Conservation (phyloP, 2,113 vertebrate genomes). For the Saguinus imperator region DNA sequence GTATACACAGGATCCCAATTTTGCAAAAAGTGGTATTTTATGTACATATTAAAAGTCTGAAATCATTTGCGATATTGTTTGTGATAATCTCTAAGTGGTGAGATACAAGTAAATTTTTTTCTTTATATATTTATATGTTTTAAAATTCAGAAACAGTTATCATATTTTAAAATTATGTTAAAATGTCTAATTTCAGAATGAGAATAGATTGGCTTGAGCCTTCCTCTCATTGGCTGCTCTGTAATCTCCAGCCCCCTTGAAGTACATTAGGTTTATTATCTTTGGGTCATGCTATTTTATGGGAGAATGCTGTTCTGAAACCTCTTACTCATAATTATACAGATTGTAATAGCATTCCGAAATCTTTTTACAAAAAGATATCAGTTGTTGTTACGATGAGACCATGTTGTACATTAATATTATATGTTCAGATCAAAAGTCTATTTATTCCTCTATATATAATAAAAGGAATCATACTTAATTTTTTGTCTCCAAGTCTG, state of each 20-base stretch:
- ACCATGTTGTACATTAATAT: not conserved
- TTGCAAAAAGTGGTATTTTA: slow-evolving; percentile 9
- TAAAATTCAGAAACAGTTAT: not conserved
- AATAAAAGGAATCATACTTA: not conserved
- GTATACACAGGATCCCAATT: not conserved
- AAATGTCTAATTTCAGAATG: not conserved
- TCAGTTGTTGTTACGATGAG: not conserved
- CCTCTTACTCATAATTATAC: not conserved
- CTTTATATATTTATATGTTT: not conserved
- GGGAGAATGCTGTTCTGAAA: not conserved
- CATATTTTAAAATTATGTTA: not conserved
- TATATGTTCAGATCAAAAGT: not conserved
- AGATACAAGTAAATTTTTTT: not conserved
- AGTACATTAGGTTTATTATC: not conserved
- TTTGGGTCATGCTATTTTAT: not conserved
- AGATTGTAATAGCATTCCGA: slow-evolving; percentile 14
- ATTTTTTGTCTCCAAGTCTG: not conserved
- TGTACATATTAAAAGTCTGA: not conserved
- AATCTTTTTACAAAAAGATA: slow-evolving; percentile 37
- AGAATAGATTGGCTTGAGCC: not conserved
- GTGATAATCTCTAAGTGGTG: not conserved
- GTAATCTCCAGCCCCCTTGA: not conserved
- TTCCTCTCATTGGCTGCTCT: not conserved
- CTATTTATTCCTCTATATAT: not conserved
- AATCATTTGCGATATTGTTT: not conserved